Evolutionary conservation across 1,140 invertebrate genomes (phyloP).

Genomic region (Hydropsyche tenuis): DNA sequence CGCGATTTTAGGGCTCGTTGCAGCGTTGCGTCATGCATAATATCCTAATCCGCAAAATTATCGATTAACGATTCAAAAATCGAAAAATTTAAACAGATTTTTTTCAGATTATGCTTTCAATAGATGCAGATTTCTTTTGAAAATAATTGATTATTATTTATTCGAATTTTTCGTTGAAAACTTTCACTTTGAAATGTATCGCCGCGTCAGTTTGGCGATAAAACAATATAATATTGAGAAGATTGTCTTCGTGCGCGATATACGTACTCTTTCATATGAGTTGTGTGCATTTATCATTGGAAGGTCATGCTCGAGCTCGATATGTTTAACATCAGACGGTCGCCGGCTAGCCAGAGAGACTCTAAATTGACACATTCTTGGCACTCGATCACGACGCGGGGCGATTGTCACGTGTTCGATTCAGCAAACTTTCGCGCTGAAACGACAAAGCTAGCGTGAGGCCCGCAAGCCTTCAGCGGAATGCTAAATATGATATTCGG

Average conservation of each 20-base stretch:
- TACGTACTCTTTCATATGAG: not conserved
- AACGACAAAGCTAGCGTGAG: too few species aligned
- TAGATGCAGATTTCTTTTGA: too few species aligned
- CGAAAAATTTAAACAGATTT: too few species aligned
- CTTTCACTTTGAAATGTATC: not conserved
- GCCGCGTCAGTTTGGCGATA: too few species aligned
- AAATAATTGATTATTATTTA: too few species aligned
- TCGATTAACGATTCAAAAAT: too few species aligned
- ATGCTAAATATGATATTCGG: too few species aligned
- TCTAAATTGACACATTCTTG: conserved; percentile 38
- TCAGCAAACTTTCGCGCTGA: conserved; percentile 19
- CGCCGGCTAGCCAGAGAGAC: conserved; percentile 18
- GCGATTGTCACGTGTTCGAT: conserved; percentile 12
- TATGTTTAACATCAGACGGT: conserved; percentile 19
- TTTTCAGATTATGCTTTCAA: too few species aligned
- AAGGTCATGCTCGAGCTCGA: conserved; percentile 28
- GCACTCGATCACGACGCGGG: conserved; percentile 9
- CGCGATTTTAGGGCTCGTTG: too few species aligned
- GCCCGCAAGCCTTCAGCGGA: too few species aligned
- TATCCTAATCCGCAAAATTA: too few species aligned
- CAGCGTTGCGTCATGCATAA: too few species aligned
- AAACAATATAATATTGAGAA: not conserved
- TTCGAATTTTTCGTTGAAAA: not conserved
- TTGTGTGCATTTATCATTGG: conserved; percentile 30
- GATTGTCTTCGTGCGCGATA: not conserved